Evolutionary conservation across 2,113 vertebrate genomes (phyloP), one percentile per base, ranked within the genome.

Genomic region (Caranx melampygus): DNA sequence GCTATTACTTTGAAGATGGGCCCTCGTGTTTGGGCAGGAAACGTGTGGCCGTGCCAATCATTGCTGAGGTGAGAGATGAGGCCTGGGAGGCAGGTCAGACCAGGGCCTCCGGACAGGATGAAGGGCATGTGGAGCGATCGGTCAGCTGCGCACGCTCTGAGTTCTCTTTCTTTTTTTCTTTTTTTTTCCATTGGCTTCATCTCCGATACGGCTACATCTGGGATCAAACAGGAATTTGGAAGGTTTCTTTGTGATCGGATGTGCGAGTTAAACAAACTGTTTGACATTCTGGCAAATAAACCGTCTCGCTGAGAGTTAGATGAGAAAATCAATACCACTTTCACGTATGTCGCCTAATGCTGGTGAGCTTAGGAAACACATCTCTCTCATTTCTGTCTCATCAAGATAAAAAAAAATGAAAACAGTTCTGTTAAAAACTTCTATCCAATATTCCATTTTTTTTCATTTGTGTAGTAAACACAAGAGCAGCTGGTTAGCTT

Each of bases 1-100:
- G 96, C 95, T 94, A 96, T 96, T 93, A 95, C 97, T 97, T 97
- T 97, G 96, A 97, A 97, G 96, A 95, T 92, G 94, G 90, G 84
- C 86, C 88, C 79, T 85, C 34, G 81, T 86, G 92, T 91, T 92
- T 58, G 79, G 87, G 81, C 81, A 83, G 64, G 85, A 88, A 83
- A 95, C 95, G 95, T 45, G 71, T 83, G 92, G 87, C 89, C 78
- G 81, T 91, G 96, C 95, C 96, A 96, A 93, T 97, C 96, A 97
- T 5, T 91, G 91, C 92, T 78, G 91, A 95, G 93, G 95, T 95
- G 95, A 96, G 95, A 94, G 92, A 83, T 88, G 92, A 95, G 87
- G 95, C 89, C 94, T 87, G 91, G 85, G 72, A 73, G 81, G 78
- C 69, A 87, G 94, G 94, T 96, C 95, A 94, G 75, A 86, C 87